Conservation (phyloP, 2,113 vertebrate species). For the Pampusana beccarii region DNA sequence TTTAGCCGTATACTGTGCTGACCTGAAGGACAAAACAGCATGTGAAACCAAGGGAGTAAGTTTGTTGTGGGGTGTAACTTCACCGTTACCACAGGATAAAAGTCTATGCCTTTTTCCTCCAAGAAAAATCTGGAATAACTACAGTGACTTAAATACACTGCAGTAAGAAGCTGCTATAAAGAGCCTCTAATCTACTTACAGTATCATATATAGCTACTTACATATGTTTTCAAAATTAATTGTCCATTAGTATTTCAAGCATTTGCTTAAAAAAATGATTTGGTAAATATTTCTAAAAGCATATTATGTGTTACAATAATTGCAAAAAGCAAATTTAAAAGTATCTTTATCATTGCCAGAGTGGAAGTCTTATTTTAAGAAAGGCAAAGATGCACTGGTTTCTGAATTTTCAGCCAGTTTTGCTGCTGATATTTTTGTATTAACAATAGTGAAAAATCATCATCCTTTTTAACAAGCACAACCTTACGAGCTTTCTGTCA, state of each 20-base stretch:
- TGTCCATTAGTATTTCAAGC: background rate
- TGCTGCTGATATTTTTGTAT: background rate
- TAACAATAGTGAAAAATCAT: background rate
- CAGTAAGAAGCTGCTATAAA: background rate
- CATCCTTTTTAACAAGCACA: background rate
- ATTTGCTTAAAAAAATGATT: background rate
- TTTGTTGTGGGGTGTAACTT: background rate
- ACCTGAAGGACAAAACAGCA: background rate
- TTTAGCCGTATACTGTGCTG: background rate
- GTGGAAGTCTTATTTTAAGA: background rate
- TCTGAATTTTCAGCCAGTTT: background rate
- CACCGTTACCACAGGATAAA: background rate
- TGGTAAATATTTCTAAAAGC: background rate
- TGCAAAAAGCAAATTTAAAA: background rate
- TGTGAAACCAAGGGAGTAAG: background rate
- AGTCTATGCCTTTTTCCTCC: background rate
- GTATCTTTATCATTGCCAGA: background rate
- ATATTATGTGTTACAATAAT: background rate
- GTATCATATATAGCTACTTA: background rate
- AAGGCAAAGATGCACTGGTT: background rate
- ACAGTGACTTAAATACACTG: background rate
- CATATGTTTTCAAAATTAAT: background rate
- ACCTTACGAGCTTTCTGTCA: background rate
- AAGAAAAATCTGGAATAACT: background rate
- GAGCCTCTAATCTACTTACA: background rate